phyloP scores from a whole-genome alignment of 2,113 vertebrate species.

The Nothobranchius kuhntae region DNA sequence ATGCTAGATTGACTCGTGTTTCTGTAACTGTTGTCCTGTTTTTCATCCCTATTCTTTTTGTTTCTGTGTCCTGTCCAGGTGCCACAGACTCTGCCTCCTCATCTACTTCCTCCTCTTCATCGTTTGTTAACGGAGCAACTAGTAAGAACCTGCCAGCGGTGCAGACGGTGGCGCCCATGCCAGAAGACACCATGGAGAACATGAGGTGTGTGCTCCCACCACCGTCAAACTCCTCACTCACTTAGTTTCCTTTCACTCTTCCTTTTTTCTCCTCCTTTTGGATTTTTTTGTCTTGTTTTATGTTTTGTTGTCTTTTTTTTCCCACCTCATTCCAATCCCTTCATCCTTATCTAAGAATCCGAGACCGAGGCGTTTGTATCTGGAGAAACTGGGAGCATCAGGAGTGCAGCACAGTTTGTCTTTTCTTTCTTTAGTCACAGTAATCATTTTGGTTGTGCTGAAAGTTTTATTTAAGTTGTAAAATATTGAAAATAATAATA shows the following conservation, averaged over 20 bases:
- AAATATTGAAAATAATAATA: too few relatives aligned
- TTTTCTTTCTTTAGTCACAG: neutral
- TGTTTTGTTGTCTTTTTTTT: constrained; percentile 30
- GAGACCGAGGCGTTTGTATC: constrained; percentile 5
- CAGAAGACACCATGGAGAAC: constrained; percentile 95
- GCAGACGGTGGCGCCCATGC: constrained; percentile 98
- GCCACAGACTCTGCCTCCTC: constrained; percentile 95
- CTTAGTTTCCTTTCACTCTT: constrained; percentile 30
- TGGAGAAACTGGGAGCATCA: neutral
- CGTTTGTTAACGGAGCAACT: constrained; percentile 97
- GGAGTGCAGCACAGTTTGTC: constrained; percentile 5
- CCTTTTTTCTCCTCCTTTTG: constrained; percentile 10
- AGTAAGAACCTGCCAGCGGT: constrained; percentile 99
- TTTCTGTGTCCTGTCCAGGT: constrained; percentile 78
- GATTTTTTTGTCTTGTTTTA: constrained; percentile 45
- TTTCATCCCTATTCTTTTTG: constrained; percentile 4
- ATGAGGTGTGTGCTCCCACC: constrained; percentile 86
- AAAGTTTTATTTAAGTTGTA: neutral
- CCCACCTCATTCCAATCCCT: constrained; percentile 46
- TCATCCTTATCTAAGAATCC: constrained; percentile 18
- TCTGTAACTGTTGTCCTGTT: neutral
- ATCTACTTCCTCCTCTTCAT: constrained; percentile 95
- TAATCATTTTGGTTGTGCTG: neutral
- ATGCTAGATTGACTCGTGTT: constrained; percentile 1
- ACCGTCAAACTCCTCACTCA: constrained; percentile 25